Evolutionary conservation across 2,888 invertebrate genomes (phyloP).

Genomic region (Macrophya annulata): DNA sequence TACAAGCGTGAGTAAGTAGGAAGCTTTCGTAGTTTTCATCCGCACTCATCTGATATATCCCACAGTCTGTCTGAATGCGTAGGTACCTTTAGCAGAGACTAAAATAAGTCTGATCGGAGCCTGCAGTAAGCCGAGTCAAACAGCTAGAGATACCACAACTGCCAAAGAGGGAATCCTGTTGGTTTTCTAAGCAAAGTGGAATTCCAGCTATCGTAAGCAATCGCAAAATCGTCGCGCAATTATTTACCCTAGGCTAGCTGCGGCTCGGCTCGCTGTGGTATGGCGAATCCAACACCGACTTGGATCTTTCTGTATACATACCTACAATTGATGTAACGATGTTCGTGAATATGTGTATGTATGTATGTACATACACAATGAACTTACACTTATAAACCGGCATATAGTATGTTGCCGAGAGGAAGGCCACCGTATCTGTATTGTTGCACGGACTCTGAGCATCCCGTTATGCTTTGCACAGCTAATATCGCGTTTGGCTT

Average conservation of each 20-base stretch:
- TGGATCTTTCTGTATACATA: conserved; percentile 3
- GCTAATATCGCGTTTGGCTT: conserved; percentile 33
- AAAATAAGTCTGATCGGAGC: conserved; percentile 46
- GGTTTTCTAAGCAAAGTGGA: conserved; percentile 61
- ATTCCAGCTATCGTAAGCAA: conserved; percentile 76
- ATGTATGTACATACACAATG: not conserved
- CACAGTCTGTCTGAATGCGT: conserved; percentile 68
- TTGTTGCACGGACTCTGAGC: conserved; percentile 31
- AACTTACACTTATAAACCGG: not conserved
- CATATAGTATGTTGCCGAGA: not conserved
- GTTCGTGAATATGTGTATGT: not conserved
- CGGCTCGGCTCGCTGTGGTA: conserved; percentile 30
- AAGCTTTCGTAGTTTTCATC: conserved; percentile 13
- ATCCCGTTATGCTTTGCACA: conserved; percentile 51
- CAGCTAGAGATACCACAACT: conserved; percentile 67
- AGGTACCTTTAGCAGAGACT: conserved; percentile 65
- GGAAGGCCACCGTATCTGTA: conserved; percentile 44
- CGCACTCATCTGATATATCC: conserved; percentile 61
- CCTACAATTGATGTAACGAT: conserved; percentile 35
- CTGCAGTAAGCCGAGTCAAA: conserved; percentile 32
- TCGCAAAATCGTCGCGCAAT: conserved; percentile 74
- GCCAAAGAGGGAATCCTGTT: conserved; percentile 68
- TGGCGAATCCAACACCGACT: conserved; percentile 31
- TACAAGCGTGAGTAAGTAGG: conserved; percentile 37
- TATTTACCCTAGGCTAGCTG: conserved; percentile 69